Conservation (phyloP, 2,888 invertebrate genomes). For the Eumacrocentrus americanus region DNA sequence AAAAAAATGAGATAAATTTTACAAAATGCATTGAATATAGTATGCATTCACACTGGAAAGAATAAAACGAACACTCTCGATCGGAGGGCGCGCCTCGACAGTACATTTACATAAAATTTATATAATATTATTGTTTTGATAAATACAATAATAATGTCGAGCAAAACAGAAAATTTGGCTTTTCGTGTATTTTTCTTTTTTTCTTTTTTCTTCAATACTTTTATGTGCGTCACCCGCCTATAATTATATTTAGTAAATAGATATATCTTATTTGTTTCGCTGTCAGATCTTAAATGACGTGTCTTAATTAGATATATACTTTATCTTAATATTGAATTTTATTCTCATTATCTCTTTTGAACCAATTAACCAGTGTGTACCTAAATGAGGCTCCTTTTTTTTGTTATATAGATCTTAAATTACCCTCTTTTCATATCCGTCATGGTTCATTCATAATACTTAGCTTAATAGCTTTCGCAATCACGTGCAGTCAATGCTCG, state of each 20-base stretch:
- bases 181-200: conserved; percentile 38
- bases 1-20: neutral
- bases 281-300: conserved; percentile 51
- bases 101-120: conserved; percentile 58
- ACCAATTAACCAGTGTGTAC: conserved; percentile 22
- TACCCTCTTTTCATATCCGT: conserved; percentile 22
- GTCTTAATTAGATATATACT: conserved; percentile 44
- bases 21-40: neutral
- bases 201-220: conserved; percentile 34
- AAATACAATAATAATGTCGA: conserved; percentile 52
- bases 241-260: conserved; percentile 27
- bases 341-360: conserved; percentile 33
- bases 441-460: conserved; percentile 21
- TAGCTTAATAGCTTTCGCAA: conserved; percentile 17
- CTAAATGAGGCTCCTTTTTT: conserved; percentile 12
- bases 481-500: conserved; percentile 28
- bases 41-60: neutral
- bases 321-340: conserved; percentile 36
- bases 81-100: conserved; percentile 50
- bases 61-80: conserved; percentile 47
- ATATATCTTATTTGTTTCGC: conserved; percentile 38
- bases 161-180: conserved; percentile 48
- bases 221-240: conserved; percentile 39
- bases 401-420: conserved; percentile 12
- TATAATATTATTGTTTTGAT: conserved; percentile 47